phyloP scores from a whole-genome alignment of 2,797 vertebrate species.

The Poecile montanus region DNA sequence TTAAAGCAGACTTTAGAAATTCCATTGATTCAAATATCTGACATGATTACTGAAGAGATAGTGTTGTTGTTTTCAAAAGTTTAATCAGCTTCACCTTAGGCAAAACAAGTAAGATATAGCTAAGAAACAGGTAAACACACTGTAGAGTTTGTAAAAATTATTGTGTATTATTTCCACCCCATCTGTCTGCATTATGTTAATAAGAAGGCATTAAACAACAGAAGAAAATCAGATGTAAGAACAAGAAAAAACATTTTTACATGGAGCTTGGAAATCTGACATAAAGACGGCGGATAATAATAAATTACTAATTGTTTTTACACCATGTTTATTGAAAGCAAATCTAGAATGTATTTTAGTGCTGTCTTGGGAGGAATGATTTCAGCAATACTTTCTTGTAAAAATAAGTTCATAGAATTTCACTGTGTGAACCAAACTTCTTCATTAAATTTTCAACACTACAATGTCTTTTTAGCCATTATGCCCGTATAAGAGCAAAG shows the following conservation, averaged over 20 bases:
- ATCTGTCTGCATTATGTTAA: fast-evolving
- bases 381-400: conserved; percentile 49
- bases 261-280: neutral
- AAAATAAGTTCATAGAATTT: conserved; percentile 54
- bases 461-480: conserved; percentile 1
- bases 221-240: neutral
- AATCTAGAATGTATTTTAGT: conserved; percentile 55
- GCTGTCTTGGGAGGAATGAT: conserved; percentile 8
- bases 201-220: neutral
- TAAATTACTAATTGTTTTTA: conserved; percentile 45
- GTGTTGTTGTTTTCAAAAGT: neutral
- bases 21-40: neutral
- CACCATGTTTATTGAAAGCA: conserved; percentile 31
- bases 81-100: neutral
- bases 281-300: conserved; percentile 32
- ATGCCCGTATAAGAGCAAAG: neutral
- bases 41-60: neutral
- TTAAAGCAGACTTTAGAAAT: neutral
- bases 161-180: neutral
- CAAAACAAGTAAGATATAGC: neutral
- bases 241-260: neutral
- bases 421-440: conserved; percentile 42
- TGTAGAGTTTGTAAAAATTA: neutral
- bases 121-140: neutral
- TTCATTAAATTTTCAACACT: conserved; percentile 20